Base-by-base conservation (phyloP, 1,140 invertebrate genomes). In the Aphidius gifuensis region DNA sequence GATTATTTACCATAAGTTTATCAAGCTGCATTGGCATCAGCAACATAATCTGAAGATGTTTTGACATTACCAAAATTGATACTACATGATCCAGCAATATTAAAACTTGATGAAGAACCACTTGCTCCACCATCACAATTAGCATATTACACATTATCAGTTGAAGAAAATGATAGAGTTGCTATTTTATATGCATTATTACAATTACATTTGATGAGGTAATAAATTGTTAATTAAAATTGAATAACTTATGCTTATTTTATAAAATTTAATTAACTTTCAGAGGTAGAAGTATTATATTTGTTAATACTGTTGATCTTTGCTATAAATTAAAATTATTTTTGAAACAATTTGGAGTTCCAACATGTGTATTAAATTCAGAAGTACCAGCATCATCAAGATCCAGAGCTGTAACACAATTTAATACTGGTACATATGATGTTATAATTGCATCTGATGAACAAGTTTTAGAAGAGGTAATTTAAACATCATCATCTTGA, bases 291-390 rank as follows among this genome's bases (percentile, higher is more conserved):
- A 92, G 90, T 58, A 94, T 99, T 6, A 92, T 99, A 66, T 99
- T 99, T 85, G 96, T 99, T 1, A 95, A 96, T 77, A 92, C 89
- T 54, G 95, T 99, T 0, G 95, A 99, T 82, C 86, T 90, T 70
- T 98, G 95, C 78, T 99, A 99, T 76, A 97, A 95, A 76, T 82
- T 99, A 47, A 97, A 97, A 78, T 79, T 99, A 50, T 99, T 94
- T 81, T 76, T 99, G 50, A 95, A n/a, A n/a, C n/a, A n/a, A n/a
- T n/a, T n/a, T n/a, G n/a, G n/a, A n/a, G n/a, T n/a, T n/a, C n/a
- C n/a, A n/a, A n/a, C n/a, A n/a, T n/a, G n/a, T n/a, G n/a, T n/a
- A n/a, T n/a, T n/a, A n/a, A n/a, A n/a, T n/a, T n/a, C n/a, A n/a
- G n/a, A n/a, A n/a, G n/a, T n/a, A n/a, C n/a, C n/a, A n/a, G n/a